These are phyloP conservation scores for Salvator merianae DNA, from an alignment of 2,113 vertebrate genomes.

Conservation along the genomic window DNA sequence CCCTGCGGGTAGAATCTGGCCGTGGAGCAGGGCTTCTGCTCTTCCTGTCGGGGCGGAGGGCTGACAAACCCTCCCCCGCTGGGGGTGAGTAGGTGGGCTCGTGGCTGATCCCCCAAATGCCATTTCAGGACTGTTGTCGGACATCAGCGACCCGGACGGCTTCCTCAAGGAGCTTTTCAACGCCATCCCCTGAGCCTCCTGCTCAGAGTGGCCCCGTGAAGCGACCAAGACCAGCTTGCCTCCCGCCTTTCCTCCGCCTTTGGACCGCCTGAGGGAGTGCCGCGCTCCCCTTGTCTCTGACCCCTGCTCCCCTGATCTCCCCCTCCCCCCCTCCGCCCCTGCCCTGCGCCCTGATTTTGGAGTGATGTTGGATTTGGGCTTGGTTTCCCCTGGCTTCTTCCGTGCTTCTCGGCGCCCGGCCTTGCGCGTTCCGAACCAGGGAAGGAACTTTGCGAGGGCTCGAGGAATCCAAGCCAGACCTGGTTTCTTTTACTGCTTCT, in stretches of 20 bases:
- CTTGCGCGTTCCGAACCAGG: slow-evolving; percentile 58
- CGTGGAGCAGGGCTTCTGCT: too few species aligned
- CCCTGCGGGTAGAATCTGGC: too few species aligned
- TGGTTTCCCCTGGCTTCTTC: slow-evolving; percentile 65
- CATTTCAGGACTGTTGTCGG: slow-evolving; percentile 87
- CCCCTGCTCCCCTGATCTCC: slow-evolving; percentile 19
- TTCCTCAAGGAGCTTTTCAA: slow-evolving; percentile 95
- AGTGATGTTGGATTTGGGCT: slow-evolving; percentile 73
- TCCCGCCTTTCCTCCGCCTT: slow-evolving; percentile 58
- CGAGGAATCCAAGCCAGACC: slow-evolving; percentile 57
- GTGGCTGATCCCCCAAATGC: slow-evolving; percentile 1
- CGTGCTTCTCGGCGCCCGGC: slow-evolving; percentile 69
- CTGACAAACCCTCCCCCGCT: not conserved
- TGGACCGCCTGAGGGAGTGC: slow-evolving; percentile 52
- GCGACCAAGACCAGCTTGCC: slow-evolving; percentile 50
- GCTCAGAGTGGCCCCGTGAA: not conserved
- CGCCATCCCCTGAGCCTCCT: slow-evolving; percentile 88
- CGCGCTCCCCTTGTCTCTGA: slow-evolving; percentile 30
- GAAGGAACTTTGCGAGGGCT: slow-evolving; percentile 64
- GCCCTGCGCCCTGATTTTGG: slow-evolving; percentile 43
- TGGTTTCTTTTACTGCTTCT: slow-evolving; percentile 66
- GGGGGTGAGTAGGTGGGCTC: not conserved
- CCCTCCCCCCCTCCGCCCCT: not conserved
- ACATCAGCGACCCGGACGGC: slow-evolving; percentile 89
- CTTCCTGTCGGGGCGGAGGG: not conserved